Conservation (phyloP, 1,140 invertebrate genomes). For the Tetramorium simillimum region DNA sequence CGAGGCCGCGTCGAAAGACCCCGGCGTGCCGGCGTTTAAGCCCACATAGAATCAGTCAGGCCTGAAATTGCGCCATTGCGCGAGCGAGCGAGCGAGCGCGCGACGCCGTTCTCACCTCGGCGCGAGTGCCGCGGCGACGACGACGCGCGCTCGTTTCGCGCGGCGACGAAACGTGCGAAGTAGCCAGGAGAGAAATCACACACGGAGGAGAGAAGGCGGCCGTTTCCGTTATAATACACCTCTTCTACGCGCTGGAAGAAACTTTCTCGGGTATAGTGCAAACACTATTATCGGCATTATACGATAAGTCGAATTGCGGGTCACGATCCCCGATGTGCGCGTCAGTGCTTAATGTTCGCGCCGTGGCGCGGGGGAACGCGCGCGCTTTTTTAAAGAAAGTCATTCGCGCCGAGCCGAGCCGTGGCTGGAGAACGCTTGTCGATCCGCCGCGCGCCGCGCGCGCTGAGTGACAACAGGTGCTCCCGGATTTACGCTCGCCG, state of each 20-base stretch:
- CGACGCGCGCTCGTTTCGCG: slow-evolving; percentile 43
- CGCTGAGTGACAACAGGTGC: slow-evolving; percentile 54
- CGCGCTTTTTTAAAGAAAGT: slow-evolving; percentile 31
- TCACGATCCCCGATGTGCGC: slow-evolving; percentile 62
- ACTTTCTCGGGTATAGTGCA: slow-evolving; percentile 76
- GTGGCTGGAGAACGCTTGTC: background rate
- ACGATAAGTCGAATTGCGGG: slow-evolving; percentile 71
- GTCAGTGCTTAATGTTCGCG: slow-evolving; percentile 49
- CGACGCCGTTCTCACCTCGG: slow-evolving; percentile 37
- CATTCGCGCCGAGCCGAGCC: background rate
- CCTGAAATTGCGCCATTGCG: slow-evolving; percentile 57
- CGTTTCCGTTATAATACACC: slow-evolving; percentile 73
- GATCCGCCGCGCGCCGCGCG: background rate
- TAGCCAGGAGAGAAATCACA: slow-evolving; percentile 75
- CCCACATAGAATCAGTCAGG: slow-evolving; percentile 39
- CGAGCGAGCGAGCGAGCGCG: background rate
- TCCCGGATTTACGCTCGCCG: slow-evolving; percentile 49
- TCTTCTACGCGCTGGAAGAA: slow-evolving; percentile 53
- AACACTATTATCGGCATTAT: slow-evolving; percentile 75
- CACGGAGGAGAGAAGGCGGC: slow-evolving; percentile 33
- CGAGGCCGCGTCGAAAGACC: slow-evolving; percentile 42
- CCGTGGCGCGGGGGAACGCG: slow-evolving; percentile 2
- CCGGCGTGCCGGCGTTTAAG: slow-evolving; percentile 5
- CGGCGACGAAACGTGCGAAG: slow-evolving; percentile 68
- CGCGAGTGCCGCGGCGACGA: slow-evolving; percentile 49